These are phyloP conservation scores for Takifugu flavidus DNA, from an alignment of 2,113 vertebrate genomes.

Conservation along the genomic window DNA sequence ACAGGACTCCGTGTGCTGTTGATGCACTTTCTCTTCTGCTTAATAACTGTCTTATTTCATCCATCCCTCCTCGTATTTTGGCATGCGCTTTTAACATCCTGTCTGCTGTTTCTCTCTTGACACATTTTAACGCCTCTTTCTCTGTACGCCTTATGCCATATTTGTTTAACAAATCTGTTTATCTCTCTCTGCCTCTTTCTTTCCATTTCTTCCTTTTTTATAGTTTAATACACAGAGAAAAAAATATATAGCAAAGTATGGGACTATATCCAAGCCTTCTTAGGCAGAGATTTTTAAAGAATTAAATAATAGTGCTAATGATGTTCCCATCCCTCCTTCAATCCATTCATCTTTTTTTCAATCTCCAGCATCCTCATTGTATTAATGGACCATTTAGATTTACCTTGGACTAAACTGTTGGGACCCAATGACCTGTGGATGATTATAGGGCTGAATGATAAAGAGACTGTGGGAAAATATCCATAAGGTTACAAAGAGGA, in stretches of 20 bases:
- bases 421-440: slow-evolving; percentile 33
- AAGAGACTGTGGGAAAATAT: slow-evolving; percentile 11
- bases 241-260: no score
- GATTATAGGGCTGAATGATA: slow-evolving; percentile 34
- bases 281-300: no score
- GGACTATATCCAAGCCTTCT: no score
- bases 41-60: neutral
- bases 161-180: neutral
- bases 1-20: neutral
- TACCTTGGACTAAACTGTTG: slow-evolving; percentile 51
- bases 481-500: slow-evolving; percentile 2
- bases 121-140: neutral
- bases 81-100: neutral
- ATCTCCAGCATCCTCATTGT: slow-evolving; percentile 15
- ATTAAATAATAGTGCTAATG: no score
- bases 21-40: neutral
- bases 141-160: no score
- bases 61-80: neutral
- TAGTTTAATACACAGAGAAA: neutral
- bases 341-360: slow-evolving; percentile 13
- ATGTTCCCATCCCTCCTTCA: slow-evolving; percentile 2
- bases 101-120: slow-evolving; percentile 1
- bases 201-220: neutral
- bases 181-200: neutral
- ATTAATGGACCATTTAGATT: slow-evolving; percentile 27